Base-by-base conservation (phyloP, 2,113 vertebrate genomes). In the Malaclemys terrapin region DNA sequence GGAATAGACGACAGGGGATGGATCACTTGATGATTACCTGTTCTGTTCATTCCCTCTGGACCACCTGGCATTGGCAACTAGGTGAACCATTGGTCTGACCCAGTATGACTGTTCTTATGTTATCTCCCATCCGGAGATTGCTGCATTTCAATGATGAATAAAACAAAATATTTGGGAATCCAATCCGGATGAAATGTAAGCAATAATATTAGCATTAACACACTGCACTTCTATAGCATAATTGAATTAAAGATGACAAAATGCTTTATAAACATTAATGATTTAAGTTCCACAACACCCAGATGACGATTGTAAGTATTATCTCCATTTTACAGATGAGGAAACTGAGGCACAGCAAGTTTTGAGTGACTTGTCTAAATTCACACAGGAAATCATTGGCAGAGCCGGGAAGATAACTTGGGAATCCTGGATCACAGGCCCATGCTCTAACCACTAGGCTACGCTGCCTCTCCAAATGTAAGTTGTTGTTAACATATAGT, bases 401-500 rank as follows among this genome's bases (percentile, higher is more conserved):
- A 95, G 54, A 92, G 47, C 52, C 89, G 54, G 93, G 52, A 92
- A 82, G 86, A 86, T 89, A 94, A 95, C 86, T 79, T 91, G 85
- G 82, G 89, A 75, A 93, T 91, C 79, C 14, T 10, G 85, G 69
- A 91, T 96, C 85, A 79, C 62, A 72, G n/a, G 72, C 45, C 90
- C 45, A 1, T 85, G 59, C 81, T 91, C 22, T 89, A 81, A 91
- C 88, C 11, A 2, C 62, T 89, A 94, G 47, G 87, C 90, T 93
- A 94, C 1, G 1, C 82, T 88, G 76, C 87, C 53, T 86, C 80
- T 93, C 91, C 82, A 88, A 86, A 92, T 94, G 80, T 90, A 92
- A 97, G 97, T 97, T 96, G 90, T 79, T 93, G 89, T 89, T 96
- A 94, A 96, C 85, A 90, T 82, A 88, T 89, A 92, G 89, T 92